Evolutionary conservation across 2,888 invertebrate genomes (phyloP), one percentile per base, ranked within the genome.

Genomic region (Melanotus villosus): DNA sequence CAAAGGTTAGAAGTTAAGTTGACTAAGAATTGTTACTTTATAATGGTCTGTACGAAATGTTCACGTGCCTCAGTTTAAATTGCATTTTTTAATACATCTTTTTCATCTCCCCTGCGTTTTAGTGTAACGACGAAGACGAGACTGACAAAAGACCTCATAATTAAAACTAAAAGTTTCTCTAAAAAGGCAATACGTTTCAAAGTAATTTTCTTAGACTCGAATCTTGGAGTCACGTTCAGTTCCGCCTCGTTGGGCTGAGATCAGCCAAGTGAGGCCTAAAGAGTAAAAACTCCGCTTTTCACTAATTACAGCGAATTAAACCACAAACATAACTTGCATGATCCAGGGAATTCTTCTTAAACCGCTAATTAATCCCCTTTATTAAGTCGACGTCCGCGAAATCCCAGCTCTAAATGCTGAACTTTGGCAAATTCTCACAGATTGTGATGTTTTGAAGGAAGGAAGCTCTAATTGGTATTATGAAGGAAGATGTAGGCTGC

Each of bases 281-380:
- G 65, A 68, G 73, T 68, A 74, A 74, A 74, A 74, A 73, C 70
- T 74, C 70, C 57, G 68, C 70, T 72, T 70, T 70, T 68, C 73
- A 72, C 75, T 75, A 73, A 75, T 73, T 75, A 72, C 73, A 73
- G 65, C 73, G 73, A 73, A 73, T 71, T 73, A 73, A 73, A 70
- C 75, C 73, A 73, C 73, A 74, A 75, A 76, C 76, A 76, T 76
- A 76, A 76, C 75, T 76, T 73, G 75, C 73, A 73, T 74, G 75
- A 76, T 76, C 75, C 74, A 63, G 73, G 76, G 74, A 76, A 75
- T 77, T 75, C 76, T 77, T 77, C 75, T 75, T 72, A 72, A 73
- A 75, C 76, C 75, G 77, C 71, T 77, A 77, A 78, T 78, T 76
- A 77, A 77, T 77, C 76, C 76, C 72, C 68, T 75, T 77, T 74